A percentile compares a stretch with the other conserved stretches of the same genome.
Conservation (phyloP, 2,888 invertebrate species). For the Hypolimnas misippus region DNA sequence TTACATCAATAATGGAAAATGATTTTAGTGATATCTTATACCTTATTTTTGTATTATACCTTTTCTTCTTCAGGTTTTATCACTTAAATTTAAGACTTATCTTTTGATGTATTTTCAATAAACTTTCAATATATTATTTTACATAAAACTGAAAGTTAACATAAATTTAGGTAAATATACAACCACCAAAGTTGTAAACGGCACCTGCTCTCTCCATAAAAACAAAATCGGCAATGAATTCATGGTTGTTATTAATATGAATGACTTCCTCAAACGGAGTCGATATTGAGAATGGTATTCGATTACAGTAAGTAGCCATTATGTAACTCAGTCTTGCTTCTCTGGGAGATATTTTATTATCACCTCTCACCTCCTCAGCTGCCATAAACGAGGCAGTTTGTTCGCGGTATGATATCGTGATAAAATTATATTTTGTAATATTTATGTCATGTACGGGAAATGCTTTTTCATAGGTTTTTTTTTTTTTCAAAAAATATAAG, state of each 20-base stretch:
- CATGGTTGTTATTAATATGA: slow-evolving; percentile 37
- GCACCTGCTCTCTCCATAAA: slow-evolving; percentile 23
- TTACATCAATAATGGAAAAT: not conserved
- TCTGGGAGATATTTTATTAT: slow-evolving; percentile 37
- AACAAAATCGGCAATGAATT: slow-evolving; percentile 26
- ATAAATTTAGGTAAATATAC: not conserved
- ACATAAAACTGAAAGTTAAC: no score
- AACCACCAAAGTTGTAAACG: not conserved
- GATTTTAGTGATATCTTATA: not conserved
- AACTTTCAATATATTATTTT: no score
- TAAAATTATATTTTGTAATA: not conserved
- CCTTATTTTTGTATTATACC: not conserved
- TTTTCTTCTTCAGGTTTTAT: no score
- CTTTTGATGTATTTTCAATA: no score
- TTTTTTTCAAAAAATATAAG: not conserved
- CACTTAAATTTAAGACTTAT: no score
- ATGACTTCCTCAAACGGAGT: slow-evolving; percentile 38
- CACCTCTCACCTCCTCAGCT: slow-evolving; percentile 21
- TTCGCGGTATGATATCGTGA: slow-evolving; percentile 1
- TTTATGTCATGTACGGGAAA: not conserved
- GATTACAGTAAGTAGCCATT: slow-evolving; percentile 40
- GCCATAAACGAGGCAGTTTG: slow-evolving; percentile 13
- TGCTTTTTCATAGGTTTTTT: not conserved
- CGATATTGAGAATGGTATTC: slow-evolving; percentile 41
- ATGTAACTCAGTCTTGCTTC: slow-evolving; percentile 30